Conservation (phyloP, 2,113 vertebrate species). For the Melanotaenia duboulayi region DNA sequence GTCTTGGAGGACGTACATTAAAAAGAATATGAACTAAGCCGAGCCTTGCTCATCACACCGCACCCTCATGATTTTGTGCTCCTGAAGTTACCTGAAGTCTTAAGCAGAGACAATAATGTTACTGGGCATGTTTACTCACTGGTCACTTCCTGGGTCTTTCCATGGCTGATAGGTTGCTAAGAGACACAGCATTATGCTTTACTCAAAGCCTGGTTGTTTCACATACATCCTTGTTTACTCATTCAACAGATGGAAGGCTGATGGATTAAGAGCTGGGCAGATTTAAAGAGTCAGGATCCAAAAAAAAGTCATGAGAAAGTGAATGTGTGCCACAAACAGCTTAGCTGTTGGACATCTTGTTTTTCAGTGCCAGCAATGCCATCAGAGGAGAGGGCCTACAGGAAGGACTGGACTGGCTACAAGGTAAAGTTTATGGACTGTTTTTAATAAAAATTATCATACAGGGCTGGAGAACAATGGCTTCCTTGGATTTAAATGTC, state of each 20-base stretch:
- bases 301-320: conserved; percentile 58
- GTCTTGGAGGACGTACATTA: not conserved
- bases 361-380: conserved; percentile 93
- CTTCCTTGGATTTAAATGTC: not conserved
- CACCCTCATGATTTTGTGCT: not conserved
- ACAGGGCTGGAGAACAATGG: not conserved
- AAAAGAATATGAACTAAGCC: conserved; percentile 5
- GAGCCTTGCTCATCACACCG: not conserved
- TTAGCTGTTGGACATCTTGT: conserved; percentile 43
- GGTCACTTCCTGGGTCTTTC: not conserved
- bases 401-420: conserved; percentile 97
- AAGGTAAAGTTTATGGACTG: conserved; percentile 83
- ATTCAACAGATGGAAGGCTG: conserved; percentile 68
- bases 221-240: conserved; percentile 41
- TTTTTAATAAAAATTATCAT: not conserved
- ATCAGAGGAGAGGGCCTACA: conserved; percentile 95
- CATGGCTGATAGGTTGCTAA: conserved; percentile 2
- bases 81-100: conserved; percentile 26
- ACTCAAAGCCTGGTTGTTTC: not conserved
- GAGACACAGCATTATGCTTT: conserved; percentile 1
- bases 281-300: conserved; percentile 44
- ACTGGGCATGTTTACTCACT: not conserved
- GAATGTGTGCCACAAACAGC: conserved; percentile 33
- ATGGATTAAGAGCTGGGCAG: conserved; percentile 59
- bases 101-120: conserved; percentile 8